Base-by-base conservation (phyloP, 2,113 vertebrate genomes). In the Rhinichthys klamathensis region DNA sequence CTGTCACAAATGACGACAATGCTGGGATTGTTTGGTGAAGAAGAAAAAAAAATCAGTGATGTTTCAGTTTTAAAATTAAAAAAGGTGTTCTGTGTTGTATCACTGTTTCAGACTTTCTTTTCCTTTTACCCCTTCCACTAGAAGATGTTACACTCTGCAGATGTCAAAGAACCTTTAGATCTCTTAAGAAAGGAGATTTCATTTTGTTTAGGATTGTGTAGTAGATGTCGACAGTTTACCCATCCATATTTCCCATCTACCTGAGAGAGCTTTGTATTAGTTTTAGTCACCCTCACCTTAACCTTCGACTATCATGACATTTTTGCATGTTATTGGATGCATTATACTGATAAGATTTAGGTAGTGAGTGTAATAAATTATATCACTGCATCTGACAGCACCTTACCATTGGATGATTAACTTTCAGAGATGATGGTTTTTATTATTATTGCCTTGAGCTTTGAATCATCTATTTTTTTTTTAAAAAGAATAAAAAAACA, bases 321-420 rank as follows among this genome's bases (percentile, higher is more conserved):
- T 69, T 82, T 82, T 69, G 35, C 44, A 11, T 82, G 44, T 82
- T 35, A 32, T 65, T 46, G 13, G 56, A 44, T 69, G 63, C 21
- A 23, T 69, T 80, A 27, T 63, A 46, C n/a, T 80, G 58, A 65
- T 63, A 30, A 30, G 32, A 27, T 63, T 63, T 12, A 8, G 32
- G 2, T 80, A 27, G 38, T 11, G n/a, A 27, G 38, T 11, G n/a
- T 63, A 80, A 80, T 80, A 80, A 80, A 63, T 63, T 7, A 38
- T 78, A 60, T 80, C 23, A 80, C 23, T 16, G n/a, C 58, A 30
- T 80, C 41, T 63, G 15, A 63, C 25, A 63, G 15, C 38, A 80
- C 7, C n/a, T 18, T 80, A 80, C 13, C 58, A n/a, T 27, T 46
- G 35, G 35, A 63, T 63, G n/a, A 80, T 63, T 80, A 44, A 27